Evolutionary conservation across 2,797 vertebrate genomes (phyloP).

Genomic region (Enteromius paludinosus): DNA sequence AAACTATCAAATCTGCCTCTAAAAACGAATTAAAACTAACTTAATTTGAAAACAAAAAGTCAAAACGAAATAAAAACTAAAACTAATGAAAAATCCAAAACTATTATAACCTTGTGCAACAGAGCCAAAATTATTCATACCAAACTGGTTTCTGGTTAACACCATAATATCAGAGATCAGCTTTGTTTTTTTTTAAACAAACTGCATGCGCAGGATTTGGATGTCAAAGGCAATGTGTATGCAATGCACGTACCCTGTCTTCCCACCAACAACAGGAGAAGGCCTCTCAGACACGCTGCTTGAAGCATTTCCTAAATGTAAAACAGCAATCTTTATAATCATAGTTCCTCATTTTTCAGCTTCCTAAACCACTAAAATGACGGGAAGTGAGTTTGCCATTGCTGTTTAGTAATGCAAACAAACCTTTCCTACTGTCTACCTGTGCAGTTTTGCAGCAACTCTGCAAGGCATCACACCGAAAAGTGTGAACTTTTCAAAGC

Average conservation of each 20-base stretch:
- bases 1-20: too few relatives aligned
- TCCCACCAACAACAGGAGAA: conserved; percentile 52
- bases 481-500: conserved; percentile 11
- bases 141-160: neutral
- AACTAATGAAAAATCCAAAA: too few relatives aligned
- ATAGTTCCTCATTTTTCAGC: neutral
- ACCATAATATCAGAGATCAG: neutral
- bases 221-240: neutral
- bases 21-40: too few relatives aligned
- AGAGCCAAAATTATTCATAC: neutral
- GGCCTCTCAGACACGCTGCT: conserved; percentile 12
- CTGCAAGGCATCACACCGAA: neutral
- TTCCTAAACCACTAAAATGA: neutral
- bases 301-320: conserved; percentile 51
- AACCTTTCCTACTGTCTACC: neutral
- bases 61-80: too few relatives aligned
- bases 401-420: neutral
- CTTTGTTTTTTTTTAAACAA: neutral
- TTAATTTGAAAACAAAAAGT: too few relatives aligned
- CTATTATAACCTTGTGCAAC: too few relatives aligned
- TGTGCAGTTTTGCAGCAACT: neutral
- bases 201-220: neutral
- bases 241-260: conserved; percentile 44
- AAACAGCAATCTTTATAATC: conserved; percentile 12
- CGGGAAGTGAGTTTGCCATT: neutral